A percentile compares a stretch with the other conserved stretches of the same genome.
phyloP scores from a whole-genome alignment of 2,113 vertebrate species.

The Suricata suricatta region DNA sequence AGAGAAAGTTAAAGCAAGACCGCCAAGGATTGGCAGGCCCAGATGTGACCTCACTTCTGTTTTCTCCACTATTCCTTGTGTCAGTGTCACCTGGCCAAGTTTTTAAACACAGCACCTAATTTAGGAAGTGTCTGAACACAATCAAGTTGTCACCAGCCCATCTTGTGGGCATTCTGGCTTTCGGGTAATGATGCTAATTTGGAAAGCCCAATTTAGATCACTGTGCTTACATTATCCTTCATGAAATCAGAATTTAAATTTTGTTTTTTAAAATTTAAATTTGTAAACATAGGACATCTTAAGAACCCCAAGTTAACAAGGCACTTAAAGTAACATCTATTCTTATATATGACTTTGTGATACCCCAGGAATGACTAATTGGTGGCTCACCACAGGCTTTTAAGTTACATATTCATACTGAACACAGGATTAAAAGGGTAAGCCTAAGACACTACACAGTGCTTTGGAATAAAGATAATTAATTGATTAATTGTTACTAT shows the following conservation, averaged over 20 bases:
- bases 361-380: not conserved
- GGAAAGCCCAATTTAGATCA: not conserved
- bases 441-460: not conserved
- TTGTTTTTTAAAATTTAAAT: slow-evolving; percentile 10
- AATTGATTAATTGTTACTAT: not conserved
- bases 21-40: slow-evolving; percentile 59
- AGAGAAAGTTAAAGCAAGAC: slow-evolving; percentile 48
- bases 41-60: slow-evolving; percentile 53
- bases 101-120: slow-evolving; percentile 62
- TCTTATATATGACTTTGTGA: not conserved
- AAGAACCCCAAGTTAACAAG: not conserved
- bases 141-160: slow-evolving; percentile 48
- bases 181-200: slow-evolving; percentile 44
- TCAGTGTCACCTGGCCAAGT: slow-evolving; percentile 59
- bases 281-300: not conserved
- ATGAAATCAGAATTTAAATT: slow-evolving; percentile 30
- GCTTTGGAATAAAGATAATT: not conserved
- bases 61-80: slow-evolving; percentile 23
- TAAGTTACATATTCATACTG: not conserved
- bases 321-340: not conserved
- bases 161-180: not conserved
- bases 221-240: not conserved
- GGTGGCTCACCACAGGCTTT: not conserved
- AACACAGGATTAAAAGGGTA: not conserved
- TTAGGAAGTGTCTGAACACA: slow-evolving; percentile 55